Conservation (phyloP, 2,797 vertebrate species). For the Diglossa cyanea region DNA sequence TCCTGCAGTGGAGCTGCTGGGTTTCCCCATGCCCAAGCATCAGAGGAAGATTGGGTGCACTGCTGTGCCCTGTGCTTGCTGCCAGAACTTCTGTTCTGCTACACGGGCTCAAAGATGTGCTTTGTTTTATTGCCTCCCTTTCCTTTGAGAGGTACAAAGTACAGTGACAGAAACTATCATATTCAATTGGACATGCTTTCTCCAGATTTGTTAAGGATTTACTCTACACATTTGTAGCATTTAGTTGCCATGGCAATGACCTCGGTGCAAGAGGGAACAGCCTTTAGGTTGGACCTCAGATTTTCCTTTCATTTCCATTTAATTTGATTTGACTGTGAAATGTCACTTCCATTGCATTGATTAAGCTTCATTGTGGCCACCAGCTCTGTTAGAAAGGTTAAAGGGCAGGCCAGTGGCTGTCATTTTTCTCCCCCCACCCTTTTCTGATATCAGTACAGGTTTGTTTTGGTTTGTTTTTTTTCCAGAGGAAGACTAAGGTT, state of each 20-base stretch:
- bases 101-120: neutral
- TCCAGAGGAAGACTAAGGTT: slow-evolving; percentile 23
- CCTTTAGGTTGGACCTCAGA: slow-evolving; percentile 84
- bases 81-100: slow-evolving; percentile 18
- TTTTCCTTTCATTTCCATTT: slow-evolving; percentile 91
- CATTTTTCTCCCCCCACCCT: slow-evolving; percentile 44
- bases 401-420: slow-evolving; percentile 75
- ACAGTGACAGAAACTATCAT: slow-evolving; percentile 69
- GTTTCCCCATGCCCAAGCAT: neutral
- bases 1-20: neutral
- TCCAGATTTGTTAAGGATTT: slow-evolving; percentile 78
- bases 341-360: slow-evolving; percentile 93
- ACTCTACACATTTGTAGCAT: slow-evolving; percentile 73
- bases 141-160: slow-evolving; percentile 48
- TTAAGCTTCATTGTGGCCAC: slow-evolving; percentile 85
- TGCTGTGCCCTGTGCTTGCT: neutral
- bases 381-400: slow-evolving; percentile 79
- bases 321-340: slow-evolving; percentile 96
- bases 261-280: slow-evolving; percentile 76
- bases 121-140: slow-evolving; percentile 33
- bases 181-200: slow-evolving; percentile 76
- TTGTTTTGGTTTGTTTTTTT: neutral
- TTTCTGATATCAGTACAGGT: slow-evolving; percentile 68
- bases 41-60: neutral
- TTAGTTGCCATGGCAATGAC: slow-evolving; percentile 79